Conservation (phyloP, 2,888 invertebrate species). For the Ennomos quercinarius region DNA sequence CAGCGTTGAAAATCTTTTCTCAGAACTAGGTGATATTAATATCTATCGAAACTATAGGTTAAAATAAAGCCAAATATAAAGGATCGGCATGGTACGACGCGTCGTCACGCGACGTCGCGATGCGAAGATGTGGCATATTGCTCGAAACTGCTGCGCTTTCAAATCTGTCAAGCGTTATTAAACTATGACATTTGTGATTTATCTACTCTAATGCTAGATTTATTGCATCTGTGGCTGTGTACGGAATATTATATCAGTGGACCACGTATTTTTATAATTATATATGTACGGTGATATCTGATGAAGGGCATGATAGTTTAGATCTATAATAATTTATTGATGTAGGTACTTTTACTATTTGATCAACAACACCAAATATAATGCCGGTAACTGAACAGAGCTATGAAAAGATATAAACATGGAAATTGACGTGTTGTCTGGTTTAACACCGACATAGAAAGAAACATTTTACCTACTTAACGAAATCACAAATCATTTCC, state of each 20-base stretch:
- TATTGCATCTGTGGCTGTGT: slow-evolving; percentile 18
- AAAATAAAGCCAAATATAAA: slow-evolving; percentile 47
- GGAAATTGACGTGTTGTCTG: slow-evolving; percentile 37
- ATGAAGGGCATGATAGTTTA: too few relatives aligned
- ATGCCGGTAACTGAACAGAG: neutral
- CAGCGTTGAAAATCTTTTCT: slow-evolving; percentile 1
- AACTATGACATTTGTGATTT: slow-evolving; percentile 67
- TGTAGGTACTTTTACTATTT: too few relatives aligned
- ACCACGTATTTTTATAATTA: too few relatives aligned
- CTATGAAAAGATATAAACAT: slow-evolving; percentile 29
- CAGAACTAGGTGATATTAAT: slow-evolving; percentile 3
- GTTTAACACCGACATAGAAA: slow-evolving; percentile 22
- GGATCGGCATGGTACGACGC: slow-evolving; percentile 35
- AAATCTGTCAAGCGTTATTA: slow-evolving; percentile 75
- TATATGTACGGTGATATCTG: too few relatives aligned
- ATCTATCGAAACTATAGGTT: neutral
- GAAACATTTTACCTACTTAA: slow-evolving; percentile 28
- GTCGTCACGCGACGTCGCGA: slow-evolving; percentile 2
- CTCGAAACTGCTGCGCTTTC: slow-evolving; percentile 73
- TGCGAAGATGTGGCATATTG: slow-evolving; percentile 65
- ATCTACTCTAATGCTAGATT: slow-evolving; percentile 49
- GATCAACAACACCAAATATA: neutral
- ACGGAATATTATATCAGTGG: too few relatives aligned
- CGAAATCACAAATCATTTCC: slow-evolving; percentile 30
- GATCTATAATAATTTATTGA: too few relatives aligned